Base-by-base conservation (phyloP, 2,888 invertebrate genomes). In the Hirtodrosophila alboralis region DNA sequence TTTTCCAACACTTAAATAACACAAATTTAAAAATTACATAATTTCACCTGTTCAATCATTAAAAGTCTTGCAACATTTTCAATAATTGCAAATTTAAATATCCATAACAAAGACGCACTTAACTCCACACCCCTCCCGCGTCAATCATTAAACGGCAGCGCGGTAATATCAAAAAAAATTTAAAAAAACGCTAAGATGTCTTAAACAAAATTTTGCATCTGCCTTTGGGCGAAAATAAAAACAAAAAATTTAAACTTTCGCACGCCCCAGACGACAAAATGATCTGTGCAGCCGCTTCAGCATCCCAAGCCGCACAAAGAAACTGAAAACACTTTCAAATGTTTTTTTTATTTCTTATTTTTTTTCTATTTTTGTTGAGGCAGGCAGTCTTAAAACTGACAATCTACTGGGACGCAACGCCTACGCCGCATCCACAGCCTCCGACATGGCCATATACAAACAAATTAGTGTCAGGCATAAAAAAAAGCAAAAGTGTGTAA, bases 401-500 rank as follows among this genome's bases (percentile, higher is more conserved):
- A 43, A 43, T 12, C 34, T n/a, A 12, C 28, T 31, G 34, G 40
- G 36, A 80, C 79, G 71, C 79, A 51, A 79, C 84, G 61, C 59
- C 54, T 62, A 38, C 45, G 34, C 21, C 58, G 27, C 41, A 48
- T 34, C 21, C 60, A 33, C 63, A 78, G 80, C 63, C 60, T 75
- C 66, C 47, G 41, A 52, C 47, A 51, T 52, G 45, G 26, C 33
- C 57, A 58, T 54, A 61, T 28, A 52, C 51, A 53, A 58, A 59
- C 60, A 65, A 53, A 61, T 67, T 62, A 62, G 44, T 61, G 72
- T 57, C 57, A 72, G 48, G 16, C 53, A 21, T 36, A 51, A 51
- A 60, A 43, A 38, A 79, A 83, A 76, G 81, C 81, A 79, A 81
- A 74, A 84, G 70, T 77, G 66, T 64, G 31, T 61, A 63, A 26